Base-by-base conservation (phyloP, 2,888 invertebrate genomes). In the Agrilus mali region DNA sequence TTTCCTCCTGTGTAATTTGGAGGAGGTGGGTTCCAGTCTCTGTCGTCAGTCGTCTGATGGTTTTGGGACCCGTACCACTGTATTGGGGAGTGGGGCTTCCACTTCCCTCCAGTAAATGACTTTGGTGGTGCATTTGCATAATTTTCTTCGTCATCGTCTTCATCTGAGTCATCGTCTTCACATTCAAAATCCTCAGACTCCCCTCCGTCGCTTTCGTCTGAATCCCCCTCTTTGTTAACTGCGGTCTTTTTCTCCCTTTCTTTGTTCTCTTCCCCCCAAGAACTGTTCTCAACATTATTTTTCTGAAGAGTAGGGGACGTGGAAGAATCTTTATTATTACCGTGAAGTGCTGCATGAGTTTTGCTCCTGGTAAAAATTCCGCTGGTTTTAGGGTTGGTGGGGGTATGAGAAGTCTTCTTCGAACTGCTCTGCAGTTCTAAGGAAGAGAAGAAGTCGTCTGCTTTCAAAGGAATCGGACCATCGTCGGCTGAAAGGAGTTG, bases 391-490 rank as follows among this genome's bases (percentile, higher is more conserved):
- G 73, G 66, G 40, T 74, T 67, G 1, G 73, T 67, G 0, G 76
- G 59, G 1, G 71, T 67, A 10, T 47, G 50, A 5, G 56, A 41
- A 22, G 71, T 69, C 49, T 76, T 74, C 53, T 80, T 81, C 0
- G 74, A 71, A 55, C 82, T 83, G 56, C 86, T 86, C 55, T 84
- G 84, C 12, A 87, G 61, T 57, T 86, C 83, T 32, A 92, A 65
- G 0, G 86, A 86, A 33, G 84, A 86, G 56, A 92, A 92, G 64
- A 92, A 92, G 5, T 88, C 82, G 59, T 86, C 86, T 0, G 88
- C 87, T 48, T 83, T 85, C 4, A 85, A 68, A 39, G 73, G 74
- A 53, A 80, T 79, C 3, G 72, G 67, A 7, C 67, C 60, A 40
- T 73, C 70, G 20, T 71, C 72, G 4, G 60, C 55, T n/a, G 59